Evolutionary conservation across 1,140 invertebrate species (phyloP).

Genomic region (Leptopilina boulardi): DNA sequence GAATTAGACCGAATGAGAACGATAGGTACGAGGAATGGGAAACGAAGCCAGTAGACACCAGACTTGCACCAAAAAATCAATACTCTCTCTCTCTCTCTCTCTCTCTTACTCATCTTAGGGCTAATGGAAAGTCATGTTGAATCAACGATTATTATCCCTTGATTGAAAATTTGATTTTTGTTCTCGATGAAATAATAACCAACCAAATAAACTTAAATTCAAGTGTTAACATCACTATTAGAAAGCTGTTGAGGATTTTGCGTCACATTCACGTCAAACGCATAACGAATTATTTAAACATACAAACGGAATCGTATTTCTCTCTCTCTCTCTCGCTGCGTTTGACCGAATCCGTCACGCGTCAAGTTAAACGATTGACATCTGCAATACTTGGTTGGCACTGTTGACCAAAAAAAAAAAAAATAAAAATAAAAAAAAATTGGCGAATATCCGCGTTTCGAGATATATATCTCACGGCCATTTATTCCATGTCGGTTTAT

Average conservation of each 20-base stretch:
- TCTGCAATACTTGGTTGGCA: constrained; percentile 49
- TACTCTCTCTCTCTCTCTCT: constrained; percentile 31
- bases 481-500: constrained; percentile 42
- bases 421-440: constrained; percentile 50
- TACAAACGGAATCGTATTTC: constrained; percentile 16
- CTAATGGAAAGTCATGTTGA: constrained; percentile 41
- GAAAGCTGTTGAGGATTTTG: not conserved
- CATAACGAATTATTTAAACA: constrained; percentile 11
- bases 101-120: not conserved
- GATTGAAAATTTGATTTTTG: too few species aligned
- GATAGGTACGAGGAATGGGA: constrained; percentile 50
- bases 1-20: constrained; percentile 64
- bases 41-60: constrained; percentile 35
- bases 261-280: not conserved
- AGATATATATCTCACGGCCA: constrained; percentile 49
- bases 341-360: constrained; percentile 62
- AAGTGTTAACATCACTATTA: not conserved
- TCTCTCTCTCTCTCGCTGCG: too few species aligned
- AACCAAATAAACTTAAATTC: constrained; percentile 9
- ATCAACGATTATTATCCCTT: constrained; percentile 21
- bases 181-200: too few species aligned
- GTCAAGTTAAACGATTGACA: constrained; percentile 58
- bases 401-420: too few species aligned
- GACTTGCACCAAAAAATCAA: constrained; percentile 47
- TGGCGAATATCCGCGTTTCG: constrained; percentile 35